Base-by-base conservation (phyloP, 2,113 vertebrate genomes). In the Ursus arctos region DNA sequence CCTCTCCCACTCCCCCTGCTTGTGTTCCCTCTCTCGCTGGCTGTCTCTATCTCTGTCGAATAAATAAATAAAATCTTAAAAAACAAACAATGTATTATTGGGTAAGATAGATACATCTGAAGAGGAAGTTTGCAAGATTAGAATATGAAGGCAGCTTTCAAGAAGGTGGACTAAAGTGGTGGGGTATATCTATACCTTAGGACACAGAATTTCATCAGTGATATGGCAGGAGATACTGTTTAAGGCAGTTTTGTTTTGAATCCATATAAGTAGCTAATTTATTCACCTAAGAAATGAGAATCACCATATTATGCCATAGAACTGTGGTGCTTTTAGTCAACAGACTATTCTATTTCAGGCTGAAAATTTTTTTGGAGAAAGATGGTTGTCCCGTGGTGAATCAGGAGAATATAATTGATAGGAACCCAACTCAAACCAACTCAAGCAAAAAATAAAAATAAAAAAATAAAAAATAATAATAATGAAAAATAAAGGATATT, bases 231-330 rank as follows among this genome's bases (percentile, higher is more conserved):
- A 57, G n/a, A 92, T 67, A 79, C 40, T 85, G 1, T 67, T 84
- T 80, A 89, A 92, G 55, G 22, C 49, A 40, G 53, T 87, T 92
- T 83, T 83, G 31, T 87, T 95, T 93, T 79, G 24, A 90, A 53
- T 93, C 65, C 49, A 40, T 80, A 0, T 67, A 40, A 91, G 47
- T 72, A 74, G 33, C 63, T 93, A 67, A 19, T 96, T 93, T 81
- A 82, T 89, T 93, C 86, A 67, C 51, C 90, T 79, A 51, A 59
- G 86, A 95, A 80, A 43, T 51, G 11, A 82, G 49, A 79, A 86
- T 93, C 67, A 65, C 13, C 72, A 22, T 43, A 21, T 72, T 83
- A 79, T 79, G 26, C 59, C 31, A 51, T 18, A 59, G 59, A 91
- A 67, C 36, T 63, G 5, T 83, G n/a, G n/a, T 87, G 33, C 12